phyloP scores from a whole-genome alignment of 2,797 vertebrate genomes.

The Lycodopsis pacificus region DNA sequence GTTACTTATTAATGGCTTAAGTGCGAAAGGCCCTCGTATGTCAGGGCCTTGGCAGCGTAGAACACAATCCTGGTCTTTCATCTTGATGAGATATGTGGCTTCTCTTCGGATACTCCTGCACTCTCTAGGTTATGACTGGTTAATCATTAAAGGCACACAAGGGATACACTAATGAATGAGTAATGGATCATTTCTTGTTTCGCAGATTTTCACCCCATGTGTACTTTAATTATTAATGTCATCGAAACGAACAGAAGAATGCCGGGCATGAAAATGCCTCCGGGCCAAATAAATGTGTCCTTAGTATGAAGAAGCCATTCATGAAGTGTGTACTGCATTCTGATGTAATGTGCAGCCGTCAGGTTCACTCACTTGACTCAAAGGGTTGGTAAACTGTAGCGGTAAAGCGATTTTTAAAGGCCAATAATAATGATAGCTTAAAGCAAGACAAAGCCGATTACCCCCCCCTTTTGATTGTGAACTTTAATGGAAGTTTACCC shows the following conservation, averaged over 20 bases:
- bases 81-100: slow-evolving; percentile 43
- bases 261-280: slow-evolving; percentile 42
- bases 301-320: slow-evolving; percentile 27
- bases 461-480: no score
- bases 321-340: slow-evolving; percentile 9
- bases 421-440: background rate
- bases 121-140: slow-evolving; percentile 64
- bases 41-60: slow-evolving; percentile 46
- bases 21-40: slow-evolving; percentile 17
- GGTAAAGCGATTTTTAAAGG: no score
- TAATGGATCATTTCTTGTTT: slow-evolving; percentile 65
- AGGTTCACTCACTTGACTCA: background rate
- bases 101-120: background rate
- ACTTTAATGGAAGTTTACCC: background rate
- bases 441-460: no score
- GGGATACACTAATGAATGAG: slow-evolving; percentile 64
- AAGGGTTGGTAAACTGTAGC: background rate
- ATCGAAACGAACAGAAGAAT: slow-evolving; percentile 41
- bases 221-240: slow-evolving; percentile 61
- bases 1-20: background rate
- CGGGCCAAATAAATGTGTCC: slow-evolving; percentile 37
- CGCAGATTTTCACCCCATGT: slow-evolving; percentile 49
- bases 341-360: slow-evolving; percentile 6
- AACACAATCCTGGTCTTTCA: slow-evolving; percentile 36
- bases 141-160: slow-evolving; percentile 65